Evolutionary conservation across 2,797 vertebrate genomes (phyloP), one percentile per base, ranked within the genome.

Genomic region (Champsocephalus gunnari): DNA sequence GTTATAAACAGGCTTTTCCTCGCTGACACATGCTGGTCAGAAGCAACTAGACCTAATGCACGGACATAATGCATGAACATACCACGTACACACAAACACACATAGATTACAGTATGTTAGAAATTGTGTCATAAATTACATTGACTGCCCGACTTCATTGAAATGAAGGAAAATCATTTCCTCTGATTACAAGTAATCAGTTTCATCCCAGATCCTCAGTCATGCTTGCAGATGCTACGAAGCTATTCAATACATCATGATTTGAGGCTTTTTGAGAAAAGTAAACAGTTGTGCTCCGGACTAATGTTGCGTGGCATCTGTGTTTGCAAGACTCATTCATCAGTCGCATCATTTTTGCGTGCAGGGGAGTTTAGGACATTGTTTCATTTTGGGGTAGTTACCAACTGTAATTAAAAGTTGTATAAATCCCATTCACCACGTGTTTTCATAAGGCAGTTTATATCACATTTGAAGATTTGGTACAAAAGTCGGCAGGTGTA

Each of bases 201-300:
- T 28, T 43, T 65, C 64, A 56, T 71, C 61, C 3, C 8, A 4
- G 41, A 71, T 83, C 62, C 66, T 83, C 54, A 64, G 64, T 47
- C 78, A 59, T 50, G 63, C 69, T 58, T 74, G 41, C 57, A 82
- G 71, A 75, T 12, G 48, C 13, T 28, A 28, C 28, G 4, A 4
- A 28, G 28, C 28, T 7, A 79, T 84, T 84, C 83, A 80, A 83
- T 82, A 73, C 86, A 88, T 90, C 80, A 87, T 76, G 75, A 82
- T 85, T 85, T 80, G 77, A 81, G 66, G 60, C 69, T 75, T 82
- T 71, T 77, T 71, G 70, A 78, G 76, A 68, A 85, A 89, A 84
- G 73, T 73, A 86, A 85, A 88, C 73, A 83, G 60, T 79, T 69
- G 65, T 43, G 68, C 71, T 83, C 61, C n/a, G 6, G 66, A 49